These are phyloP conservation scores for Silurus meridionalis DNA, from an alignment of 2,113 vertebrate species.

Conservation along the genomic window DNA sequence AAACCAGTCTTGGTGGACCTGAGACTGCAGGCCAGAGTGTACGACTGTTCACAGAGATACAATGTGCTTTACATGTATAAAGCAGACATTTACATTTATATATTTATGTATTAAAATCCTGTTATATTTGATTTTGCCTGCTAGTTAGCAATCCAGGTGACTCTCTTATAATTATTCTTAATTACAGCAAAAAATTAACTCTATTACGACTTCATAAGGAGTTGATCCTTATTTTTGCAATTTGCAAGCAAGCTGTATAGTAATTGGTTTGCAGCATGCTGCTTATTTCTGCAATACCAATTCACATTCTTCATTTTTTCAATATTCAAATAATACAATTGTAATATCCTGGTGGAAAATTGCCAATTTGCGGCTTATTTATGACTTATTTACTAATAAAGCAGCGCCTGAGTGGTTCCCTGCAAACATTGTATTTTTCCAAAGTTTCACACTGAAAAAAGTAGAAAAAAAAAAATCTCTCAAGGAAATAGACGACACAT, in stretches of 20 bases:
- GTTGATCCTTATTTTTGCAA: neutral
- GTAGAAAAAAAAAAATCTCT: neutral
- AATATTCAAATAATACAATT: constrained; percentile 23
- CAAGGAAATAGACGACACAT: constrained; percentile 11
- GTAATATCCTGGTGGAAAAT: constrained; percentile 12
- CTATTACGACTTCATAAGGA: neutral
- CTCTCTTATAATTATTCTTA: neutral
- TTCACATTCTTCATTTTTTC: neutral
- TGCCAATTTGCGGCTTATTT: constrained; percentile 31
- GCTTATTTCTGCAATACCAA: neutral
- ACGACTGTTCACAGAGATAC: neutral
- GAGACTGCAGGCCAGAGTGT: neutral
- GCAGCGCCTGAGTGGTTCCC: neutral
- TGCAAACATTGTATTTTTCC: neutral
- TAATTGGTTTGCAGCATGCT: constrained; percentile 7
- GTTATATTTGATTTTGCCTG: neutral
- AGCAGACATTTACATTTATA: neutral
- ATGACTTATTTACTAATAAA: constrained; percentile 5
- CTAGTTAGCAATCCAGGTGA: no score
- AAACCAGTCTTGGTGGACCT: neutral
- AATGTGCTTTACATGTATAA: neutral
- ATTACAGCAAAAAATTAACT: neutral
- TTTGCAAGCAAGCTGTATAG: neutral
- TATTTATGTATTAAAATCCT: neutral
- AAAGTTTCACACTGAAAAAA: neutral